phyloP scores from a whole-genome alignment of 92 coral and sea anemone genomes.

The Porites divaricata region DNA sequence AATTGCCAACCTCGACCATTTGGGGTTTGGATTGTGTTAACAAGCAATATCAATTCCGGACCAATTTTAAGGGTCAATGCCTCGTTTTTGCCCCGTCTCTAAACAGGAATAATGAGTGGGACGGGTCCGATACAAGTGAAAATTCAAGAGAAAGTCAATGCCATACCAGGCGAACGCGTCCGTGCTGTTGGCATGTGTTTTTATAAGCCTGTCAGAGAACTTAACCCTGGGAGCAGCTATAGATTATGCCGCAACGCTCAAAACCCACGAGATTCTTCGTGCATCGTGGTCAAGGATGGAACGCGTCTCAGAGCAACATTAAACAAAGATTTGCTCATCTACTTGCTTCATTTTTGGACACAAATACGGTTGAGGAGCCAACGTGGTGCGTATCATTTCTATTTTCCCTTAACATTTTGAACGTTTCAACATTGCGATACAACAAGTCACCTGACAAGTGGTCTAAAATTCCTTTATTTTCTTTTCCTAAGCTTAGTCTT shows the following conservation, averaged over 20 bases:
- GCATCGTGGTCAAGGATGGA: neutral
- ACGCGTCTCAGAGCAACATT: neutral
- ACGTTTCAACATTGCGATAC: too few relatives aligned
- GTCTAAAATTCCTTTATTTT: too few relatives aligned
- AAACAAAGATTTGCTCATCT: neutral
- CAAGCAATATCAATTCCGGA: slow-evolving; percentile 9
- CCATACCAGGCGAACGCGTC: too few relatives aligned
- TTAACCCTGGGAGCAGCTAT: neutral
- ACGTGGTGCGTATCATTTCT: neutral
- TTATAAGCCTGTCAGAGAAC: too few relatives aligned
- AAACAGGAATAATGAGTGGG: slow-evolving; percentile 14
- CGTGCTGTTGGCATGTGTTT: too few relatives aligned
- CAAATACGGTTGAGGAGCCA: neutral
- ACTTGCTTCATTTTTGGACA: neutral
- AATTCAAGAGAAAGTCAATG: too few relatives aligned
- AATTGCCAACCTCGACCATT: neutral
- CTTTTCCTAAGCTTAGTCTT: too few relatives aligned
- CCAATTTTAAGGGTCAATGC: slow-evolving; percentile 12
- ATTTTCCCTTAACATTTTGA: too few relatives aligned
- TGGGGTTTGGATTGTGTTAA: slow-evolving; percentile 1
- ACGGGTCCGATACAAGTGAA: neutral
- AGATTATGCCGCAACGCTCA: neutral
- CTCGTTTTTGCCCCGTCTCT: neutral
- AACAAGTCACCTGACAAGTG: too few relatives aligned
- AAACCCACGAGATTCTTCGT: neutral